Conservation (phyloP, 53 echinoderm and acorn worm species). For the Echinarachnius parma region DNA sequence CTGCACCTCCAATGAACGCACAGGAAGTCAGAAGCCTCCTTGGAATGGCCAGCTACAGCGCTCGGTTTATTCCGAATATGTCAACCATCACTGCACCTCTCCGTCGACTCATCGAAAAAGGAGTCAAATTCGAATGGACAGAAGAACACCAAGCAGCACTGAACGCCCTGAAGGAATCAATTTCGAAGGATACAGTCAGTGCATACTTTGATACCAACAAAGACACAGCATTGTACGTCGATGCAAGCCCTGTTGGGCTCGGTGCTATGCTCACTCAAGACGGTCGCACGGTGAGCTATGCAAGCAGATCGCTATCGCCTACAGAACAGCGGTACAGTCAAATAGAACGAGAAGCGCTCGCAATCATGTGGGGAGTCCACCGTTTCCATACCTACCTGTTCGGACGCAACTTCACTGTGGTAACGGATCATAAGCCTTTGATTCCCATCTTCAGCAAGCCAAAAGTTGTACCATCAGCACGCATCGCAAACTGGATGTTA, state of each 20-base stretch:
- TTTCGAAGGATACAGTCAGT: conserved; percentile 29
- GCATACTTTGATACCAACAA: conserved; percentile 55
- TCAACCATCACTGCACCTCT: conserved; percentile 49
- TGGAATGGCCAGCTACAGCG: conserved; percentile 61
- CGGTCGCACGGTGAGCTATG: conserved; percentile 34
- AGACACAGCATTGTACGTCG: conserved; percentile 46
- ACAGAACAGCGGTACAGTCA: conserved; percentile 60
- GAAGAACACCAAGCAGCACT: conserved; percentile 31
- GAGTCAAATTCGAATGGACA: conserved; percentile 45
- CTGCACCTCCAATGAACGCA: conserved; percentile 8
- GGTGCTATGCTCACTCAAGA: conserved; percentile 60
- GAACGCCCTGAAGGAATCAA: conserved; percentile 32
- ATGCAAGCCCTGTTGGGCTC: conserved; percentile 66
- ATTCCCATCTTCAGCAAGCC: conserved; percentile 51
- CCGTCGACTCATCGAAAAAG: conserved; percentile 37
- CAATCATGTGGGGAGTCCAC: conserved; percentile 43
- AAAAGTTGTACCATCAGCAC: conserved; percentile 51
- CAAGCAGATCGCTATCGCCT: conserved; percentile 24
- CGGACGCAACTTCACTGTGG: conserved; percentile 50
- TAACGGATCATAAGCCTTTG: conserved; percentile 56
- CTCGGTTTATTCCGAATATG: conserved; percentile 60
- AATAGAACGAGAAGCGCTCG: conserved; percentile 52
- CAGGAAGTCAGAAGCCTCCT: conserved; percentile 58
- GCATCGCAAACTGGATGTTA: conserved; percentile 60
- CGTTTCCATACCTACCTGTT: conserved; percentile 56